Percentiles rank a stretch among this genome's conserved stretches.
These are phyloP conservation scores for Geodia barretti DNA, from an alignment of 37 sponge, comb jelly and placozoan species.

Conservation along the genomic window DNA sequence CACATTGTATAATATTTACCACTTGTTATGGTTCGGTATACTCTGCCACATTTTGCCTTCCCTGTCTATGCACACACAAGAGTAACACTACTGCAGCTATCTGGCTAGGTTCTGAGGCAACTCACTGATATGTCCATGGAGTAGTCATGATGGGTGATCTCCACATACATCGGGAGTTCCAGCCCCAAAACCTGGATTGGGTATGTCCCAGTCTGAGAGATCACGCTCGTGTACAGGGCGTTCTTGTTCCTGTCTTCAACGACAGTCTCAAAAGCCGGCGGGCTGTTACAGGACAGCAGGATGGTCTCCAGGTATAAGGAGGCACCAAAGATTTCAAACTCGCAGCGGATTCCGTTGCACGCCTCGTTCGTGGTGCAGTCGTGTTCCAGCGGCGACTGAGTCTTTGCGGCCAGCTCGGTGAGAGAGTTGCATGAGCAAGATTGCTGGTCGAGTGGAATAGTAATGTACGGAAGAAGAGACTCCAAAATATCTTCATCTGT, in stretches of 20 bases:
- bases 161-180: not conserved
- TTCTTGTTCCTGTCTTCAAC: not conserved
- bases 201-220: not conserved
- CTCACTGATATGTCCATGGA: constrained; percentile 42
- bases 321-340: not conserved
- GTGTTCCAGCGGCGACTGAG: not conserved
- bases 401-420: constrained; percentile 6
- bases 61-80: too few relatives aligned
- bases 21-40: too few relatives aligned
- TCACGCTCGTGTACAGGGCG: not conserved
- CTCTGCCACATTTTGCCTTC: too few relatives aligned
- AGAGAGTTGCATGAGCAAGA: constrained; percentile 38
- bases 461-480: constrained; percentile 8
- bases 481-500: too few relatives aligned
- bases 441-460: constrained; percentile 18
- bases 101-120: too few relatives aligned
- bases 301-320: constrained; percentile 18
- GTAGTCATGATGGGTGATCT: constrained; percentile 6
- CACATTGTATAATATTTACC: too few relatives aligned
- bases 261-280: constrained; percentile 5
- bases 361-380: constrained; percentile 16
- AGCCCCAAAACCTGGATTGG: not conserved
- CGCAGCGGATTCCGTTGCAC: constrained; percentile 35
- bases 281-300: constrained; percentile 18
- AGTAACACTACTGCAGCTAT: too few relatives aligned